Evolutionary conservation across 2,797 vertebrate species (phyloP).

Genomic region (Pipistrellus nathusii): DNA sequence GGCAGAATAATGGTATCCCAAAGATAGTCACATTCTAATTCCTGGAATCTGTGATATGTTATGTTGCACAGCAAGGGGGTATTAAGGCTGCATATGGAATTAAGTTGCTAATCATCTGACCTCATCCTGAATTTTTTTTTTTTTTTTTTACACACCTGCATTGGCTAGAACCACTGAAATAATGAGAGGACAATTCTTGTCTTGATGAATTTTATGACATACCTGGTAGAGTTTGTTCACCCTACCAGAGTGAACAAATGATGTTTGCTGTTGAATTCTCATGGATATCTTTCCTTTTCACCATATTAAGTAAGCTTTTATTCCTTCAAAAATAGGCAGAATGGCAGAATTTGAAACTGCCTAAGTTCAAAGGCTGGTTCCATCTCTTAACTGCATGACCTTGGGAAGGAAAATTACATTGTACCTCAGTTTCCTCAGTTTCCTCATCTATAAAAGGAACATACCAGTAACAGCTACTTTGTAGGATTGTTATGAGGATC

Average conservation of each 20-base stretch:
- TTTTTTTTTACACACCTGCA: background rate
- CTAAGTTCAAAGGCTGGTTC: background rate
- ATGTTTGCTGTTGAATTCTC: background rate
- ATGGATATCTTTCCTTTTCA: background rate
- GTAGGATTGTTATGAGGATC: background rate
- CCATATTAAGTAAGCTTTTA: background rate
- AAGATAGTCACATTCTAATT: background rate
- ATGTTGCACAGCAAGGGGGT: background rate
- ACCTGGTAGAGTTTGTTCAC: background rate
- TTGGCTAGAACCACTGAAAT: background rate
- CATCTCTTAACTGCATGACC: background rate
- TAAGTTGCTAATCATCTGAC: background rate
- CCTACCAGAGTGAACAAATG: background rate
- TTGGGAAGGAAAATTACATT: background rate
- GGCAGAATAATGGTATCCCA: background rate
- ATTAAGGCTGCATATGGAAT: background rate
- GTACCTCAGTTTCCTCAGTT: background rate
- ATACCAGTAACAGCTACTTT: background rate
- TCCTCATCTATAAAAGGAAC: background rate
- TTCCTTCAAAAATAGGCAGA: background rate
- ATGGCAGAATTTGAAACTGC: background rate
- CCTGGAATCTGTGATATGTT: background rate
- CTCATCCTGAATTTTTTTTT: background rate
- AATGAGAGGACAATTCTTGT: background rate
- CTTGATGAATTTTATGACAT: background rate